Evolutionary conservation across 1,140 invertebrate species (phyloP), one percentile per base, ranked within the genome.

Genomic region (Coenobita brevimanus): DNA sequence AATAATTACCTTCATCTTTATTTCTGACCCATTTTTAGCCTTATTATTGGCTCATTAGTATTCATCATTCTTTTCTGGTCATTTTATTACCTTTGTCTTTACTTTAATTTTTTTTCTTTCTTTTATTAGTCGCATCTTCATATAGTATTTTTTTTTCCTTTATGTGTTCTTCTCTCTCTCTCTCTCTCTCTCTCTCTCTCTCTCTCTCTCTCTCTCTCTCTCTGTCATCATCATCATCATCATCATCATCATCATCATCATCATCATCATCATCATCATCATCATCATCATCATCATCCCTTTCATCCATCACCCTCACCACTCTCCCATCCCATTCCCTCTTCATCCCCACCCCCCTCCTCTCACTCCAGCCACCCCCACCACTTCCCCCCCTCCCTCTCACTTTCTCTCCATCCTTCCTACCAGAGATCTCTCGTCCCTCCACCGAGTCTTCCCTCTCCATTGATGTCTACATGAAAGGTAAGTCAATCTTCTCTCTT

Each of bases 351-450:
- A 13, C 1, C 64, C 30, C 1, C 1, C 64, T 69, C 64, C 30
- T 30, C 30, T 30, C 30, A n/a, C 1, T 13, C 33, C 1, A 1
- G 21, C 3, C 64, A 1, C 3, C 6, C 30, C 3, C 6, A 1
- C 24, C 27, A 13, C 27, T 27, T 24, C 24, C 27, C 64, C 27
- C 64, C 27, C 24, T 8, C 64, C 27, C 64, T 36, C 43, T 54
- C 36, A 30, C 57, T 82, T 21, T 13, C n/a, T n/a, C 36, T n/a
- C 33, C 46, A 24, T 43, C 57, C 41, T 36, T 8, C 10, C 21
- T 62, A 13, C 62, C 82, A 85, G 82, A 85, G 36, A 85, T 85
- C 57, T 78, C 82, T 24, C 50, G 82, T 17, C 82, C 82, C n/a
- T 85, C 82, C 15, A 85, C 82, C 17, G 82, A 85, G 73, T 85